Evolutionary conservation across 2,888 invertebrate genomes (phyloP).

Genomic region (Oxytorus armatus): DNA sequence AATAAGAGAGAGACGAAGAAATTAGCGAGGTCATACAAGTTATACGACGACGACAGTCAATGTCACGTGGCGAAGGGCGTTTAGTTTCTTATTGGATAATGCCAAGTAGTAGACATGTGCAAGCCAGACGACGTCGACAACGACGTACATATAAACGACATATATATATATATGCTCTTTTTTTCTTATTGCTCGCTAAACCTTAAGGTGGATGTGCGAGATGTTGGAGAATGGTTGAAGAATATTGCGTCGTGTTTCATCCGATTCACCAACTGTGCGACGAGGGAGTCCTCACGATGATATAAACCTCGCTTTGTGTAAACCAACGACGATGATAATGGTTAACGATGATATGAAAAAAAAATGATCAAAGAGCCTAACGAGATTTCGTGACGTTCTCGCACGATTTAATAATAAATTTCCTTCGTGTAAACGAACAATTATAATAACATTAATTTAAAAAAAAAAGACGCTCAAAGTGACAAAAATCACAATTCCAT

Average conservation of each 20-base stretch:
- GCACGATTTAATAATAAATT: too few species aligned
- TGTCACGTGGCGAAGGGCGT: constrained; percentile 77
- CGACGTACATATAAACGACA: constrained; percentile 20
- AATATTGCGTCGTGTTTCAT: constrained; percentile 46
- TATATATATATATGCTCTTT: neutral
- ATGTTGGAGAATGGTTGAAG: constrained; percentile 29
- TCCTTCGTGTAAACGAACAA: too few species aligned
- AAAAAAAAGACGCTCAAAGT: too few species aligned
- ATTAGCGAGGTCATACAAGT: constrained; percentile 67
- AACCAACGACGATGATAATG: neutral
- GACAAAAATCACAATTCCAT: too few species aligned
- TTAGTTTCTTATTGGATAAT: constrained; percentile 77
- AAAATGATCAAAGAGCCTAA: neutral
- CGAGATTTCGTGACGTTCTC: too few species aligned
- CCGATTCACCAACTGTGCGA: constrained; percentile 39
- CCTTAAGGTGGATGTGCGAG: constrained; percentile 22
- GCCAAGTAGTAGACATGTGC: constrained; percentile 78
- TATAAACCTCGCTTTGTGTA: constrained; percentile 16
- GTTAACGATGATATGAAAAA: neutral
- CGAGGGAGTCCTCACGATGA: constrained; percentile 21
- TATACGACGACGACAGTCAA: constrained; percentile 66
- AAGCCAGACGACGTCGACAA: constrained; percentile 77
- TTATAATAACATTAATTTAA: too few species aligned
- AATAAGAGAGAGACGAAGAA: constrained; percentile 60
- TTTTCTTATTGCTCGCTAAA: neutral